These are phyloP conservation scores for Hypocryptadius cinnamomeus DNA, from an alignment of 2,113 vertebrate genomes.

Conservation along the genomic window DNA sequence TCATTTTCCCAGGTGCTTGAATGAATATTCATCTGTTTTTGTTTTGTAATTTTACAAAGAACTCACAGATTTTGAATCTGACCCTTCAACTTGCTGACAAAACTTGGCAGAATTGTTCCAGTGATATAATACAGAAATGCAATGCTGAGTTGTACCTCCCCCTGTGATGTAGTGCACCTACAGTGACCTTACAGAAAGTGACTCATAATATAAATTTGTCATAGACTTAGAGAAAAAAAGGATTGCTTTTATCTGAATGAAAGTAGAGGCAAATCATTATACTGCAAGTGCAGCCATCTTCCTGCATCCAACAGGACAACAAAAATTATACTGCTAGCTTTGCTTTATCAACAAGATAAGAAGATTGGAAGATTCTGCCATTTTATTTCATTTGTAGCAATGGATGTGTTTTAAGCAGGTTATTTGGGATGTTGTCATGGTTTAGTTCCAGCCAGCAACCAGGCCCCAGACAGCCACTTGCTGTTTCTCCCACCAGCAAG, in stretches of 20 bases:
- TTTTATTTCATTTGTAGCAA: not conserved
- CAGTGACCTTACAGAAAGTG: constrained; percentile 16
- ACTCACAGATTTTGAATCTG: constrained; percentile 30
- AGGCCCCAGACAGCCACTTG: not conserved
- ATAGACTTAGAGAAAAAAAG: constrained; percentile 4
- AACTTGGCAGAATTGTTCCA: constrained; percentile 35
- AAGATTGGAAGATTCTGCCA: not conserved
- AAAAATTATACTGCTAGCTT: not conserved
- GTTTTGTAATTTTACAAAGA: constrained; percentile 48
- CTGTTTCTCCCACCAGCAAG: not conserved
- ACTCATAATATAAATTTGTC: constrained; percentile 42
- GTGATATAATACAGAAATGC: constrained; percentile 44
- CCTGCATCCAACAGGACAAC: not conserved
- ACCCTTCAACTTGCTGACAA: constrained; percentile 46
- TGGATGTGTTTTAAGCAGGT: not conserved
- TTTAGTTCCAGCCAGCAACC: not conserved
- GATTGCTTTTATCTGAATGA: constrained; percentile 17
- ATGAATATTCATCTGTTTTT: constrained; percentile 34
- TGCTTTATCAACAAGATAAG: not conserved
- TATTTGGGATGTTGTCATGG: not conserved
- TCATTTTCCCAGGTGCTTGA: constrained; percentile 24
- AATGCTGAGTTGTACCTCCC: constrained; percentile 2
- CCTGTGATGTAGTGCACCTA: constrained; percentile 44
- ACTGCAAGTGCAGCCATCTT: not conserved
- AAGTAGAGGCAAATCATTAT: not conserved